Conservation (phyloP, 2,113 vertebrate species). For the Tyrannus savana region DNA sequence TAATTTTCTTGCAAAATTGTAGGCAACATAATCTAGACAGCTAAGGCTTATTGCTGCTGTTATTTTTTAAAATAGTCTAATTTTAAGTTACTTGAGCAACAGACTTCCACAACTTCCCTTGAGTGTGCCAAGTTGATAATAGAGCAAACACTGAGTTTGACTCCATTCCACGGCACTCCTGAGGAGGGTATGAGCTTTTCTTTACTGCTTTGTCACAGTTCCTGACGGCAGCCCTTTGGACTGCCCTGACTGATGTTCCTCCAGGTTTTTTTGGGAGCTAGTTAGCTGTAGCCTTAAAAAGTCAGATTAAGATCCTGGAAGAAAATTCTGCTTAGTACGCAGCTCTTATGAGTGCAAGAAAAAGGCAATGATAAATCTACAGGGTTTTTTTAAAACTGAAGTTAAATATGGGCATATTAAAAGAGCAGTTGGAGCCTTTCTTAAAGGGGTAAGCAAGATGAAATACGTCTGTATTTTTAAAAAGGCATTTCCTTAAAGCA, state of each 20-base stretch:
- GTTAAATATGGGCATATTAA: neutral
- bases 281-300: neutral
- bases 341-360: neutral
- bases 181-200: neutral
- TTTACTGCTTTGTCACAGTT: neutral
- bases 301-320: neutral
- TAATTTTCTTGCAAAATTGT: neutral
- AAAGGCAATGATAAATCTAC: neutral
- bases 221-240: neutral
- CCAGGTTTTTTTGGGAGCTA: neutral
- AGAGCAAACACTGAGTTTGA: neutral
- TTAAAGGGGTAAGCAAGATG: neutral
- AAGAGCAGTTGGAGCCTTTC: neutral
- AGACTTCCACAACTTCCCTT: constrained; percentile 34
- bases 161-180: neutral
- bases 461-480: neutral
- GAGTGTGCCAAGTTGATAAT: constrained; percentile 27
- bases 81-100: constrained; percentile 25
- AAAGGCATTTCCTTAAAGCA: neutral
- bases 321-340: neutral
- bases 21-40: neutral
- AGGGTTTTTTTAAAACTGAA: neutral
- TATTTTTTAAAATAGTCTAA: neutral
- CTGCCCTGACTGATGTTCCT: neutral
- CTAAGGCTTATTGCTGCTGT: neutral